phyloP scores from a whole-genome alignment of 2,888 invertebrate species.

The Idaea biselata region DNA sequence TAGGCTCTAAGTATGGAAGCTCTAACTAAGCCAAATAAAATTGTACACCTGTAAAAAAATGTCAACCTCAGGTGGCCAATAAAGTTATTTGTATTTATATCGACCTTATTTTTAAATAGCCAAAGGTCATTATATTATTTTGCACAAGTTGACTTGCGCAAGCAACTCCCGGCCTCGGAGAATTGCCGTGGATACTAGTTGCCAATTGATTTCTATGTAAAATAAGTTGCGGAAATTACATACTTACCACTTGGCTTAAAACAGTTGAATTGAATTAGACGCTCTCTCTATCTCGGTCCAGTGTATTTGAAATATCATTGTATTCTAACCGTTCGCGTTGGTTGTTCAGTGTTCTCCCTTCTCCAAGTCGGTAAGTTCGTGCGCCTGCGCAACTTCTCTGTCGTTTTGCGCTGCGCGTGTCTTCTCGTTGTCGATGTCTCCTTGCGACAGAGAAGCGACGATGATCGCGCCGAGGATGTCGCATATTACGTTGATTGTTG shows the following conservation, averaged over 20 bases:
- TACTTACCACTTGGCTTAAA: background rate
- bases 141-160: too few species aligned
- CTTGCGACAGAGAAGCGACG: constrained; percentile 90
- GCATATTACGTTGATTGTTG: constrained; percentile 96
- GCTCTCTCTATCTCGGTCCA: background rate
- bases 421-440: constrained; percentile 77
- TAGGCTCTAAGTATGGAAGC: too few species aligned
- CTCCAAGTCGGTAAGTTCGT: constrained; percentile 84
- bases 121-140: too few species aligned
- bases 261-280: background rate
- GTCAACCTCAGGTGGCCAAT: too few species aligned
- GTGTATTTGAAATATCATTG: background rate
- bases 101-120: too few species aligned
- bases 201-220: too few species aligned
- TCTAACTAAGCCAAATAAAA: too few species aligned
- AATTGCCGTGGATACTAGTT: too few species aligned
- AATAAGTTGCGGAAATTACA: background rate
- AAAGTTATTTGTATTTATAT: too few species aligned
- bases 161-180: too few species aligned
- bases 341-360: constrained; percentile 66
- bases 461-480: constrained; percentile 96
- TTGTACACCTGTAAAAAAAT: too few species aligned
- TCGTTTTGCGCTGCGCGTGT: constrained; percentile 65
- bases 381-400: constrained; percentile 75
- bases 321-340: constrained; percentile 4